Conservation (phyloP, 2,888 invertebrate genomes). For the Habroteleia sp. region DNA sequence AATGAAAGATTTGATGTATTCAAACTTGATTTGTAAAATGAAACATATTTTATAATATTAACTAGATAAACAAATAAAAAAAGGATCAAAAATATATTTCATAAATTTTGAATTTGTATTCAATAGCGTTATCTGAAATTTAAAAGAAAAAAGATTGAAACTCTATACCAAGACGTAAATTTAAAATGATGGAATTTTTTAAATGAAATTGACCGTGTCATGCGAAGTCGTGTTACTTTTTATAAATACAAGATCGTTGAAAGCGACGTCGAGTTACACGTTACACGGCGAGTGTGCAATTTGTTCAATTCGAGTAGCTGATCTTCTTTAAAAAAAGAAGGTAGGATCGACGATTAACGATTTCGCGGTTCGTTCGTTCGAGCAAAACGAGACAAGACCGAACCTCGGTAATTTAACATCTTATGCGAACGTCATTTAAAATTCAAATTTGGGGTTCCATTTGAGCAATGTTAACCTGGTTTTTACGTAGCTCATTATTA, state of each 20-base stretch:
- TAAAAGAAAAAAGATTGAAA: too few species aligned
- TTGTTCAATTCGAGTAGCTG: slow-evolving; percentile 42
- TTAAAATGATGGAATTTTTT: too few species aligned
- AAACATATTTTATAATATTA: too few species aligned
- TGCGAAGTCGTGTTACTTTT: slow-evolving; percentile 42
- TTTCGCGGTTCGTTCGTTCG: slow-evolving; percentile 64
- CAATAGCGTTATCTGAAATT: too few species aligned
- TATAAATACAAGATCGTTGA: slow-evolving; percentile 29
- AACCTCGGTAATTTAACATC: slow-evolving; percentile 50
- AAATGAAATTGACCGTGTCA: slow-evolving; percentile 37
- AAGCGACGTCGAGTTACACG: slow-evolving; percentile 22
- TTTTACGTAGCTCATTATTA: slow-evolving; percentile 34
- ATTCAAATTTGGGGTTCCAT: slow-evolving; percentile 49
- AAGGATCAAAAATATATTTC: too few species aligned
- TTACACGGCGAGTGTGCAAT: slow-evolving; percentile 48
- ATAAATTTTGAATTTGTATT: too few species aligned
- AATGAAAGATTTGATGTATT: too few species aligned
- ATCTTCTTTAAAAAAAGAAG: slow-evolving; percentile 49
- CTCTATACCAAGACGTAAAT: too few species aligned
- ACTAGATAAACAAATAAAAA: too few species aligned
- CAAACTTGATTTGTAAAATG: too few species aligned
- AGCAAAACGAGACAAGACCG: slow-evolving; percentile 53
- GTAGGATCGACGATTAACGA: slow-evolving; percentile 59
- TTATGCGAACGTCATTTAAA: slow-evolving; percentile 51
- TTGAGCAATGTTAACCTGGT: slow-evolving; percentile 46